A percentile compares a stretch with the other conserved stretches of the same genome.
Conservation (phyloP, 1,140 invertebrate species). For the Ptiloglossa arizonensis region DNA sequence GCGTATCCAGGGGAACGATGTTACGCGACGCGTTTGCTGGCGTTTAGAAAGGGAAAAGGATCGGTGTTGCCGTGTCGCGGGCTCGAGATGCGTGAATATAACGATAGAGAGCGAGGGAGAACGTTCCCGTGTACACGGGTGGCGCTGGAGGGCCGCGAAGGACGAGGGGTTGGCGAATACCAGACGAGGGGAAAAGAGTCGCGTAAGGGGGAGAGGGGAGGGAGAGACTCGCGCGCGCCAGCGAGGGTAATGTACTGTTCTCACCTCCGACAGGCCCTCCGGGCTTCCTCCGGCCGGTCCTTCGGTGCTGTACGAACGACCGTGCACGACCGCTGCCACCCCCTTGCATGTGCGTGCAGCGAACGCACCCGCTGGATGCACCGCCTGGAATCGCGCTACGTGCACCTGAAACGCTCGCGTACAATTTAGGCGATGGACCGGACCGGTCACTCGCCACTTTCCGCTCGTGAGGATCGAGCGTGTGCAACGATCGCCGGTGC, state of each 20-base stretch:
- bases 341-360: conserved; percentile 13
- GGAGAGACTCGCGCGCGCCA: conserved; percentile 51
- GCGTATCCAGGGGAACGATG: conserved; percentile 33
- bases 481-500: no score
- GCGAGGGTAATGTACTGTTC: conserved; percentile 74
- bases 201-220: no score
- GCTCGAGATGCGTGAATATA: conserved; percentile 65
- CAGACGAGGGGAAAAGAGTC: conserved; percentile 56
- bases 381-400: conserved; percentile 30
- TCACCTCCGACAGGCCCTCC: conserved; percentile 72
- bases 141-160: conserved; percentile 32
- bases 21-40: conserved; percentile 31
- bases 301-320: conserved; percentile 43
- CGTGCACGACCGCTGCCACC: conserved; percentile 3
- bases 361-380: conserved; percentile 25
- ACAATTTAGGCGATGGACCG: conserved; percentile 7
- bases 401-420: conserved; percentile 17
- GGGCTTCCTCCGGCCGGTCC: conserved; percentile 66
- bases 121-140: conserved; percentile 5
- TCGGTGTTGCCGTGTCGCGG: conserved; percentile 35
- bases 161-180: conserved; percentile 48
- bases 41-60: conserved; percentile 47
- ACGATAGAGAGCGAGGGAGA: conserved; percentile 59
- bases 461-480: no score
- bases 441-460: conserved; percentile 17